A percentile compares a stretch with the other conserved stretches of the same genome.
Evolutionary conservation across 2,888 invertebrate genomes (phyloP).

Genomic region (Synergus japonicus): DNA sequence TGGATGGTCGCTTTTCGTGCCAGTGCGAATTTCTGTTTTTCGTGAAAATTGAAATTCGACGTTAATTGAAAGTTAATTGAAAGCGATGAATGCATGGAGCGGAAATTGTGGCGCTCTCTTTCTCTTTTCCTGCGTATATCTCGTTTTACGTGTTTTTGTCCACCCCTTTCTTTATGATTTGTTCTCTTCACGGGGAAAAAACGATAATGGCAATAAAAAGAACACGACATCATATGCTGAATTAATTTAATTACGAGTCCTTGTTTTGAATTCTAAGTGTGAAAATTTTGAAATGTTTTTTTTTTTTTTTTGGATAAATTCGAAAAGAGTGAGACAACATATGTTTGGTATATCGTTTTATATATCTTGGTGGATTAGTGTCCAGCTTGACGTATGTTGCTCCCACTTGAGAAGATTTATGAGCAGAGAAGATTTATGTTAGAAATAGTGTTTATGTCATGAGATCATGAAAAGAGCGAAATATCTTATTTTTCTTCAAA

Average conservation of each 20-base stretch:
- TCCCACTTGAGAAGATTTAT: constrained; percentile 52
- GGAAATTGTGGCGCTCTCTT: constrained; percentile 45
- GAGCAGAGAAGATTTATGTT: constrained; percentile 52
- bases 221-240: constrained; percentile 6
- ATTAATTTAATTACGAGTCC: constrained; percentile 42
- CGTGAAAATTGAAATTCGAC: constrained; percentile 49
- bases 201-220: constrained; percentile 1
- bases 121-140: constrained; percentile 28
- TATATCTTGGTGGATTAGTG: constrained; percentile 66
- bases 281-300: constrained; percentile 23
- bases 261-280: no score
- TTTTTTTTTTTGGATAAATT: constrained; percentile 55
- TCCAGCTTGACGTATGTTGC: constrained; percentile 60
- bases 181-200: not conserved
- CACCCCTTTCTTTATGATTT: constrained; percentile 5
- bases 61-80: constrained; percentile 65
- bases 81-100: constrained; percentile 58
- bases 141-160: constrained; percentile 32
- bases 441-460: constrained; percentile 61
- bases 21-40: constrained; percentile 46
- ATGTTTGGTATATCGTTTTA: constrained; percentile 56
- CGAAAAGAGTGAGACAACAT: constrained; percentile 50
- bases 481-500: constrained; percentile 56
- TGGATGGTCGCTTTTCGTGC: constrained; percentile 28
- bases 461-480: constrained; percentile 57